Percentiles rank a stretch among this genome's conserved stretches.
These are phyloP conservation scores for Drosophila stalkeri DNA, from an alignment of 2,888 invertebrate species.

Conservation along the genomic window DNA sequence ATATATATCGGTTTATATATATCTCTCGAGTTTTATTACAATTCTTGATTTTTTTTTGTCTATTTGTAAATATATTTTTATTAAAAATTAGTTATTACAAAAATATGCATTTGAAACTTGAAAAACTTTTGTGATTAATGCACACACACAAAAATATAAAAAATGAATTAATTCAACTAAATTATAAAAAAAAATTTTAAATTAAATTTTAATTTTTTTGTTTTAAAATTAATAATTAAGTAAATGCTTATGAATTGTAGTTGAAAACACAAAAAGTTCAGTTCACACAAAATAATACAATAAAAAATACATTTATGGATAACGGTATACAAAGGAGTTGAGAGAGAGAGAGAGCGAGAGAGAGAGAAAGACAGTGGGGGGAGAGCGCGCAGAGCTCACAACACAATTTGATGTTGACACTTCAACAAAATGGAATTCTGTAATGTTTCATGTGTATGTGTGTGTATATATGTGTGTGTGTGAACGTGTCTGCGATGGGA, in stretches of 20 bases:
- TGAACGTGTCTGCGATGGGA: neutral
- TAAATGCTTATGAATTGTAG: constrained; percentile 66
- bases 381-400: constrained; percentile 10
- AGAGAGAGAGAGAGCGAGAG: neutral
- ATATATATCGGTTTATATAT: constrained; percentile 24
- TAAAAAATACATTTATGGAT: constrained; percentile 3
- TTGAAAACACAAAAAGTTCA: constrained; percentile 38
- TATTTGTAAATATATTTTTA: constrained; percentile 13
- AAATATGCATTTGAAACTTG: constrained; percentile 32
- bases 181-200: constrained; percentile 13
- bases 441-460: constrained; percentile 10
- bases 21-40: constrained; percentile 21
- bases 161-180: constrained; percentile 33
- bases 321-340: constrained; percentile 25
- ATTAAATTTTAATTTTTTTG: constrained; percentile 16
- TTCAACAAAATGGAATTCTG: constrained; percentile 4
- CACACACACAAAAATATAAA: constrained; percentile 78
- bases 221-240: constrained; percentile 63
- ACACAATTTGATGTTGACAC: constrained; percentile 13
- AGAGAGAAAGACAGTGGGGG: neutral
- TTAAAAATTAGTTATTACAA: constrained; percentile 52
- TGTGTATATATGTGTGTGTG: constrained; percentile 6
- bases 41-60: constrained; percentile 7
- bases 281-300: constrained; percentile 44
- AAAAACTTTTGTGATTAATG: constrained; percentile 50